Percentiles rank a stretch among this genome's conserved stretches.
These are phyloP conservation scores for Todiramphus saurophagus DNA, from an alignment of 2,113 vertebrate species.

Conservation along the genomic window DNA sequence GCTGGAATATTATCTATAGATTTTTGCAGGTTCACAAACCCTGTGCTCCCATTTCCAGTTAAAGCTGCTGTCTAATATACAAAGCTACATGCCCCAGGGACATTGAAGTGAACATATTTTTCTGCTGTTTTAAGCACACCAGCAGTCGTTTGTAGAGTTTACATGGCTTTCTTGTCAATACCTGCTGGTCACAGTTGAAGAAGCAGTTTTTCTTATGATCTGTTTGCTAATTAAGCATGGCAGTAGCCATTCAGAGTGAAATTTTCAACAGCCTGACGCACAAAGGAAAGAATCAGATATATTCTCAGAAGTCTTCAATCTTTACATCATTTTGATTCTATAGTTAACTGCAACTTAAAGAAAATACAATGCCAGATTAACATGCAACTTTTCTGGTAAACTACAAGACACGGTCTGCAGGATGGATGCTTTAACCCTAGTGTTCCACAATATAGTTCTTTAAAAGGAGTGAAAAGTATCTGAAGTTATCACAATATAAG, in stretches of 20 bases:
- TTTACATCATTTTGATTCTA: constrained; percentile 2
- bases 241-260: constrained; percentile 4
- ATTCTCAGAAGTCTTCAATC: not conserved
- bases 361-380: not conserved
- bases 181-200: constrained; percentile 72
- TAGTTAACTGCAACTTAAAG: not conserved
- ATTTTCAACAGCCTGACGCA: constrained; percentile 16
- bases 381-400: constrained; percentile 31
- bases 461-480: not conserved
- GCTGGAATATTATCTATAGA: constrained; percentile 32
- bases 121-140: constrained; percentile 54
- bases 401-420: not conserved
- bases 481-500: not conserved
- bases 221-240: constrained; percentile 54
- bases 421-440: not conserved
- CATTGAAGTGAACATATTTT: constrained; percentile 27
- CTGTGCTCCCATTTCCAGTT: not conserved
- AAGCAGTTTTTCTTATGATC: constrained; percentile 75
- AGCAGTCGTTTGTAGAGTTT: constrained; percentile 47
- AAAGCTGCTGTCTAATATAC: constrained; percentile 40
- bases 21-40: constrained; percentile 42
- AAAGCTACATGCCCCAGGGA: constrained; percentile 31
- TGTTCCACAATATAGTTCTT: not conserved
- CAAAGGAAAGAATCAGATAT: not conserved
- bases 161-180: constrained; percentile 60